Evolutionary conservation across 2,113 vertebrate genomes (phyloP).

Genomic region (western clawed frog (Xenopus tropicalis)): UCB_Xtro_10.0 CM004450.2:48301001-48301500

Average conservation of each 20-base stretch:
- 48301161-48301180: slow-evolving; percentile 8
- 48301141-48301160: slow-evolving; percentile 7
- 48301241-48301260: slow-evolving; percentile 55
- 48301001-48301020: no score
- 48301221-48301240: slow-evolving; percentile 56
- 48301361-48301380: slow-evolving; percentile 53
- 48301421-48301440: slow-evolving; percentile 45
- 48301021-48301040: no score
- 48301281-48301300: slow-evolving; percentile 77
- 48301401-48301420: slow-evolving; percentile 24
- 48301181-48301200: slow-evolving; percentile 37
- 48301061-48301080: no score
- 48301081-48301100: no score
- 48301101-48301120: no score
- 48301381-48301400: slow-evolving; percentile 10
- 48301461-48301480: slow-evolving; percentile 47
- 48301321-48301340: slow-evolving; percentile 71
- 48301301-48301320: slow-evolving; percentile 77
- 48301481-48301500: slow-evolving; percentile 35
- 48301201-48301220: slow-evolving; percentile 24
- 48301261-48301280: slow-evolving; percentile 66
- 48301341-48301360: slow-evolving; percentile 59
- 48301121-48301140: slow-evolving; percentile 21
- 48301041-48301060: no score
- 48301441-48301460: slow-evolving; percentile 52